Base-by-base conservation (phyloP, 2,113 vertebrate species). In the Cryptoleucopteryx plumbea region DNA sequence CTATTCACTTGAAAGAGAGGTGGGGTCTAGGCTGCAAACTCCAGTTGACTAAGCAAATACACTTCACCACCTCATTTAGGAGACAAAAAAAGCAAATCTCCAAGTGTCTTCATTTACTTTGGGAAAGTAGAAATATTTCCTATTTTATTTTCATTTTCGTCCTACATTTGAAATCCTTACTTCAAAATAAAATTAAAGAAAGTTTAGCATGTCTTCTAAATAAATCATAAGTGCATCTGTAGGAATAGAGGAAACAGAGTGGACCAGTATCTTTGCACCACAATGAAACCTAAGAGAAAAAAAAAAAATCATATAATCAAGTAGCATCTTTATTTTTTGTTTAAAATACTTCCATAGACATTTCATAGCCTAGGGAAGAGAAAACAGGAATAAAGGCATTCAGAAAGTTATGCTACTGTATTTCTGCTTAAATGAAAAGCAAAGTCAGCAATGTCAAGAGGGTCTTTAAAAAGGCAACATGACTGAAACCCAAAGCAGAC, bases 361-460 rank as follows among this genome's bases (percentile, higher is more conserved):
- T 85, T 81, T 87, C 26, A 56, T 13, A 88, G 67, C 27, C 25
- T 48, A 86, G 48, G 58, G 34, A 88, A 82, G 38, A 50, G 38
- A 84, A 82, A 75, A 50, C 16, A 93, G 59, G 63, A 55, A 95
- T 77, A 86, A 79, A 92, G 67, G n/a, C n/a, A 94, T 55, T 63
- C 70, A 68, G 68, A 96, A 97, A 93, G 96, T 96, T 88, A 93
- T 0, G 73, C 50, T 90, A 17, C 72, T 17, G 5, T 36, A 94
- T 91, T 91, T 92, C 79, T 89, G 77, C 40, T 38, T 48, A 78
- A 90, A 93, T 47, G 86, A 86, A 96, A 96, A 87, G 95, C 84
- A 79, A 86, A 79, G 95, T 96, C 86, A 92, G 95, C 94, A 92
- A 79, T 89, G 91, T 92, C 86, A 82, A 85, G 85, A 94, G 85